Evolutionary conservation across 2,797 vertebrate species (phyloP), one percentile per base, ranked within the genome.

Genomic region (Aulostomus chinensis): DNA sequence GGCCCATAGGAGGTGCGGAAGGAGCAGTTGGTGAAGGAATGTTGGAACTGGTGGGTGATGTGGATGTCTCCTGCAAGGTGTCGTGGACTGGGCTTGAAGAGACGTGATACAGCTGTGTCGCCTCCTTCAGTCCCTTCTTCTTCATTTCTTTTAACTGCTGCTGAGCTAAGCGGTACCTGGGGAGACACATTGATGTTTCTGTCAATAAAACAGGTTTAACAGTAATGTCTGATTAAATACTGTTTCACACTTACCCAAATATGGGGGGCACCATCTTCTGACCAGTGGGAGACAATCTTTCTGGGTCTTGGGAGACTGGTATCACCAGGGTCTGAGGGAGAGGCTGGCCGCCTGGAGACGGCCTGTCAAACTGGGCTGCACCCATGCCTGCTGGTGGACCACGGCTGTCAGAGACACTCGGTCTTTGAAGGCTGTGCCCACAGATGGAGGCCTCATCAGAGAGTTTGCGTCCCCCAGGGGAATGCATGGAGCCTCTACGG

Each of bases 61-160:
- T 53, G 0, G 92, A 86, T 1, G 90, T 88, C 32, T 93, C 94
- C 5, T 94, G 14, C 62, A 93, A 68, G 0, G 92, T 95, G 81
- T 98, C 95, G 0, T 93, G 92, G 60, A 96, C 91, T 4, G 96
- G 96, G 49, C 93, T 97, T 66, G 94, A 96, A 36, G 96, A 98
- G 22, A 98, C 95, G 0, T 97, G 96, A 78, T 99, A 98, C 35
- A 98, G 79, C 53, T 94, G 94, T 9, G 95, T 98, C 43, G 94
- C 92, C 68, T 99, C 96, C 0, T 89, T 98, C 55, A 98, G 82
- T 1, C 95, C 97, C 36, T 92, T 94, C 84, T 93, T 97, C 78
- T 98, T 98, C 97, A 99, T 99, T 78, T 98, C 96, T 49, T 98
- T 99, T 57, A 99, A 61, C 84, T 98, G 97, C 73, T 96, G 95